phyloP scores from a whole-genome alignment of 1,140 invertebrate genomes.

The Pogonomyrmex californicus region DNA sequence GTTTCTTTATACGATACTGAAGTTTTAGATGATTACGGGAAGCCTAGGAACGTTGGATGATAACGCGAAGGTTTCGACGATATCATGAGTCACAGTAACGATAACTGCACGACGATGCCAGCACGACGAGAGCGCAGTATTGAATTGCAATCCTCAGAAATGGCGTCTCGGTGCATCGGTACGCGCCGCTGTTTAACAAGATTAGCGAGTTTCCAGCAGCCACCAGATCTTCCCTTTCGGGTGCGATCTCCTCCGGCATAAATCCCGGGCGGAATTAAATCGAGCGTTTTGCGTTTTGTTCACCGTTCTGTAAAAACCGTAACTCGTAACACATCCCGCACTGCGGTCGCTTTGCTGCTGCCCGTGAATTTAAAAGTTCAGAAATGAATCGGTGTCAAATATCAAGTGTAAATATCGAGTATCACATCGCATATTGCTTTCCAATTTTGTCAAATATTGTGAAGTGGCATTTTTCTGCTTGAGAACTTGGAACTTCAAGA shows the following conservation, averaged over 20 bases:
- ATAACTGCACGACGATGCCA: conserved; percentile 70
- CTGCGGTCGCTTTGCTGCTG: neutral
- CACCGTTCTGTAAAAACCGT: neutral
- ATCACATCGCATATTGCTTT: too few relatives aligned
- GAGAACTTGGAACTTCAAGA: neutral
- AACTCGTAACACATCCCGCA: neutral
- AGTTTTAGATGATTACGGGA: conserved; percentile 61
- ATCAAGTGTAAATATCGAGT: neutral
- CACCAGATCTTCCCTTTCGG: conserved; percentile 46
- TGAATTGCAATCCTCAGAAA: conserved; percentile 74
- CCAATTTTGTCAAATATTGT: too few relatives aligned
- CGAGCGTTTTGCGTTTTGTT: conserved; percentile 36
- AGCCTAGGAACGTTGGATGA: conserved; percentile 55
- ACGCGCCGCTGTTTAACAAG: conserved; percentile 43
- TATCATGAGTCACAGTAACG: conserved; percentile 74
- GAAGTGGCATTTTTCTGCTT: too few relatives aligned
- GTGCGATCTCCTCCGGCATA: conserved; percentile 23
- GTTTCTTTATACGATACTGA: conserved; percentile 71
- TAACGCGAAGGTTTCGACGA: conserved; percentile 54
- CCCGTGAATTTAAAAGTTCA: neutral
- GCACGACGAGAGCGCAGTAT: conserved; percentile 58
- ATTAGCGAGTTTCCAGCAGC: conserved; percentile 46
- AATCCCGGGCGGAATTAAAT: conserved; percentile 38
- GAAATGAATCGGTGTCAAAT: conserved; percentile 10
- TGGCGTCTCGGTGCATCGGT: conserved; percentile 41